Evolutionary conservation across 2,797 vertebrate genomes (phyloP).

Genomic region (Monodelphis domestica): DNA sequence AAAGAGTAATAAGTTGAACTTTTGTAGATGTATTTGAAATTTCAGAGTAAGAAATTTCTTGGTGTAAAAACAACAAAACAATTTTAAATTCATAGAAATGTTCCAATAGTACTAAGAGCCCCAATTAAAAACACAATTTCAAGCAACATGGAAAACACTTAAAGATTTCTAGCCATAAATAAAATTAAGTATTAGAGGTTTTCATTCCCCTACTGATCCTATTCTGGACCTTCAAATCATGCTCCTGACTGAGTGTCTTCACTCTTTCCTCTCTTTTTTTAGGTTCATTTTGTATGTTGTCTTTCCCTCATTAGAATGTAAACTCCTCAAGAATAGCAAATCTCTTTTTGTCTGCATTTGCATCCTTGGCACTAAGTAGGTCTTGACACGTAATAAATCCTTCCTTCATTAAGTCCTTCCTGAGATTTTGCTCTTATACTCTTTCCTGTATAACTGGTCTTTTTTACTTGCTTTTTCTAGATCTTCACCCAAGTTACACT

Average conservation of each 20-base stretch:
- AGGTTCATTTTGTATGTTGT: neutral
- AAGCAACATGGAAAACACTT: conserved; percentile 19
- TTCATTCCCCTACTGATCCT: neutral
- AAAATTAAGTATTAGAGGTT: neutral
- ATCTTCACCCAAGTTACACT: neutral
- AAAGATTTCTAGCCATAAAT: neutral
- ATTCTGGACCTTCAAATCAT: neutral
- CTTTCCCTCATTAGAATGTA: neutral
- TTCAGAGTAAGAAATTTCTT: conserved; percentile 35
- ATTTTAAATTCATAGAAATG: neutral
- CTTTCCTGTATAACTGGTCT: no score
- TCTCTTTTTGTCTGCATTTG: neutral
- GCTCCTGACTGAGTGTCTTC: neutral
- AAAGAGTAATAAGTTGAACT: conserved; percentile 56
- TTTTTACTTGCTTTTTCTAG: neutral
- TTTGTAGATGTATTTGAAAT: conserved; percentile 42
- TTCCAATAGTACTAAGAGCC: neutral
- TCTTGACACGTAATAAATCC: neutral
- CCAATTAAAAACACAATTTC: conserved; percentile 5
- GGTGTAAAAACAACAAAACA: conserved; percentile 29
- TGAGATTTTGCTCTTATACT: neutral
- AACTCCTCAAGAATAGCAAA: neutral
- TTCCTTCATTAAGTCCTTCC: no score
- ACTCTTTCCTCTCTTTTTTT: neutral
- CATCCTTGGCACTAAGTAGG: no score